Conservation (phyloP, 2,888 invertebrate species). For the Callyntrura sp. region DNA sequence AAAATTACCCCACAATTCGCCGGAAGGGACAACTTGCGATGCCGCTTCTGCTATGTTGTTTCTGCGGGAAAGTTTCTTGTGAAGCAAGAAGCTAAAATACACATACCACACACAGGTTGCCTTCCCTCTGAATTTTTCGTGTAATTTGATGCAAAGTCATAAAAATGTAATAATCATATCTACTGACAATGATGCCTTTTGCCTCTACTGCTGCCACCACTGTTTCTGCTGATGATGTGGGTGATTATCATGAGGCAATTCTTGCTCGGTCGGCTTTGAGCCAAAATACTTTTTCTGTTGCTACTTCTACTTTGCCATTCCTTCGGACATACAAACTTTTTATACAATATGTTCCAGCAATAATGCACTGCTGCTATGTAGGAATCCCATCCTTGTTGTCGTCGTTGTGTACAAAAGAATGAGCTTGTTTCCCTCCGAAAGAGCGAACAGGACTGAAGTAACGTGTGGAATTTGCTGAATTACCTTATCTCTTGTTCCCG, state of each 20-base stretch:
- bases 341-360: background rate
- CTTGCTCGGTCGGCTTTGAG: constrained; percentile 3
- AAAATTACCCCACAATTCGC: no score
- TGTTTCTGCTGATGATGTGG: constrained; percentile 48
- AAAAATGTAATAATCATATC: constrained; percentile 59
- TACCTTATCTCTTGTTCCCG: constrained; percentile 41
- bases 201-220: no score
- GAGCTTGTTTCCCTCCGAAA: constrained; percentile 68
- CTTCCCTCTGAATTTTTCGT: no score
- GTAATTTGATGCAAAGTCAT: background rate
- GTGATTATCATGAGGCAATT: constrained; percentile 47
- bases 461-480: constrained; percentile 45
- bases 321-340: no score
- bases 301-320: no score
- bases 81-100: background rate
- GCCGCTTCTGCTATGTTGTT: no score
- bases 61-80: background rate
- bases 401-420: no score
- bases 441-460: constrained; percentile 60
- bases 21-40: no score
- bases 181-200: background rate
- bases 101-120: no score
- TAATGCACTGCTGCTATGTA: background rate
- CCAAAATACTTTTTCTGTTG: background rate
- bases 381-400: background rate